A percentile compares a stretch with the other conserved stretches of the same genome.
Evolutionary conservation across 1,140 invertebrate genomes (phyloP).

Genomic region (Nylanderia fulva): DNA sequence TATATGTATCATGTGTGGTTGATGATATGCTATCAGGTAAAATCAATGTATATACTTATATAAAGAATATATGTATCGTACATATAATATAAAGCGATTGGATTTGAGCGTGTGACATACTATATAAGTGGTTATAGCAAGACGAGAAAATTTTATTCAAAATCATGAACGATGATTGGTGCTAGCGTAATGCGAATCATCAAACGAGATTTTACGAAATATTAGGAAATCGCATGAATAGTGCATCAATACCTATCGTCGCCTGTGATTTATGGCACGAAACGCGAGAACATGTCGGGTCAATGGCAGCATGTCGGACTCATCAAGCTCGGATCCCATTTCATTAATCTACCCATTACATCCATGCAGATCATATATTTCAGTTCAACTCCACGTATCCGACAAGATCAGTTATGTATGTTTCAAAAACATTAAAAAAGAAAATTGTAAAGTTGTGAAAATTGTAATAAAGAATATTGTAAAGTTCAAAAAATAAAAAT

Average conservation of each 20-base stretch:
- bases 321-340: constrained; percentile 59
- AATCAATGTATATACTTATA: constrained; percentile 11
- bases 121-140: neutral
- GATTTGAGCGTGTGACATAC: neutral
- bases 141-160: constrained; percentile 30
- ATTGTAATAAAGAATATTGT: no score
- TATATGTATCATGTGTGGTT: constrained; percentile 7
- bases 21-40: constrained; percentile 15
- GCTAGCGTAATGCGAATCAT: constrained; percentile 36
- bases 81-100: constrained; percentile 11
- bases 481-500: neutral
- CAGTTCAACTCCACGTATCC: constrained; percentile 33
- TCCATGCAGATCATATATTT: constrained; percentile 57
- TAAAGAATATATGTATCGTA: neutral
- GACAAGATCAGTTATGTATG: neutral
- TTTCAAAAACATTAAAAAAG: constrained; percentile 25
- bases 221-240: constrained; percentile 51
- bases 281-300: constrained; percentile 58
- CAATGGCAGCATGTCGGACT: constrained; percentile 61
- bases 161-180: constrained; percentile 32
- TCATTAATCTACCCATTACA: constrained; percentile 61
- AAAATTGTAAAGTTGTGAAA: constrained; percentile 26
- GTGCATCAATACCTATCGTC: constrained; percentile 37
- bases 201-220: constrained; percentile 51
- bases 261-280: constrained; percentile 57